These are phyloP conservation scores for Rhabdophis nuchalis DNA, from an alignment of 2,797 vertebrate genomes.

Conservation along the genomic window DNA sequence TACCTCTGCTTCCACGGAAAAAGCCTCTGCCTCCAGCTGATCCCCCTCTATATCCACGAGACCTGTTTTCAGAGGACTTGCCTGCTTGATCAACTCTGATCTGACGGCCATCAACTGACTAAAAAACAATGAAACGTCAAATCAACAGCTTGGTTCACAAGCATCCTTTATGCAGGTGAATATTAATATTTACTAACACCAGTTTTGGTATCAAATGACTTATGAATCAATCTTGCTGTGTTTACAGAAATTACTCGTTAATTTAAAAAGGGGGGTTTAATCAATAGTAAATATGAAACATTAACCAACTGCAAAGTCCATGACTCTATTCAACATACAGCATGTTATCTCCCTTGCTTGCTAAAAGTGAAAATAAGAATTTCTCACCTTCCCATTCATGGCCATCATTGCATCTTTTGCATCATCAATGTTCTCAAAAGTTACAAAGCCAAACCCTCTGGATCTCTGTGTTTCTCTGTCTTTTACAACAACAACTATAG, in stretches of 20 bases:
- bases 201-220: not conserved
- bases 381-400: constrained; percentile 91
- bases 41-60: constrained; percentile 79
- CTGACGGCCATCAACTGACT: constrained; percentile 89
- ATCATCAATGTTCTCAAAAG: constrained; percentile 89
- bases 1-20: constrained; percentile 80
- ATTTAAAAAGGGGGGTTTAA: not conserved
- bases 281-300: not conserved
- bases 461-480: constrained; percentile 91
- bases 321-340: not conserved
- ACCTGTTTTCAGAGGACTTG: constrained; percentile 81
- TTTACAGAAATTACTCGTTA: not conserved
- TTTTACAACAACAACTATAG: constrained; percentile 88
- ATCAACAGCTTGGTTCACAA: not conserved
- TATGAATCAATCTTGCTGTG: not conserved
- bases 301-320: not conserved
- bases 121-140: not conserved
- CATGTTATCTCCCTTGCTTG: not conserved
- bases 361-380: not conserved
- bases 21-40: constrained; percentile 76
- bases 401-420: constrained; percentile 90
- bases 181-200: not conserved
- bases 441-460: constrained; percentile 92
- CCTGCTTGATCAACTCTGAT: constrained; percentile 96
- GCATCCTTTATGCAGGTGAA: not conserved